Percentiles rank a stretch among this genome's conserved stretches.
Conservation (phyloP, 2,113 vertebrate species). For the Callospermophilus lateralis region DNA sequence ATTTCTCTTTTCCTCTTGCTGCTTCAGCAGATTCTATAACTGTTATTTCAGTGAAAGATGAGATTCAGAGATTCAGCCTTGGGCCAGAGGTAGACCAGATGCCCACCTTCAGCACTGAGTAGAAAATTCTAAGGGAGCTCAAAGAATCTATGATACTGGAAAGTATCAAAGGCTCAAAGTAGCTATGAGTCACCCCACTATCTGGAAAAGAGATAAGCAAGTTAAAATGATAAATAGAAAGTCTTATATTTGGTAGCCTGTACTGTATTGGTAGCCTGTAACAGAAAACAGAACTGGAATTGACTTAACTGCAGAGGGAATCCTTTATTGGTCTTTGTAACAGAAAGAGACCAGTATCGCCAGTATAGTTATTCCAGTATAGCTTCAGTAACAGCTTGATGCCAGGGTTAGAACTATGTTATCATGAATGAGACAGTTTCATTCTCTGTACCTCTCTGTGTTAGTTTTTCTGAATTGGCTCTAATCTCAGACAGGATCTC, state of each 20-base stretch:
- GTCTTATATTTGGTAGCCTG: background rate
- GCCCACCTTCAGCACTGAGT: background rate
- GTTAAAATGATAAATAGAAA: background rate
- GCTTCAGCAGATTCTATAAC: background rate
- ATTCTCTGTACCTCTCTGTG: background rate
- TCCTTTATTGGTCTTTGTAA: background rate
- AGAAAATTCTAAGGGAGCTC: background rate
- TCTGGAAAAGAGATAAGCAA: background rate
- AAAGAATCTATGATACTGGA: background rate
- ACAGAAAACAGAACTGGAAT: background rate
- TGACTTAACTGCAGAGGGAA: background rate
- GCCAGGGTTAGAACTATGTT: background rate
- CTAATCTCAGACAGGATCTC: background rate
- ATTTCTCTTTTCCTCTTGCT: background rate
- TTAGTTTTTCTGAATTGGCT: background rate
- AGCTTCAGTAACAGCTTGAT: background rate
- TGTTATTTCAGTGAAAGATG: background rate
- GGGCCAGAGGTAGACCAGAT: constrained; percentile 3
- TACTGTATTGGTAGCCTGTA: background rate
- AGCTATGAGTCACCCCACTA: background rate
- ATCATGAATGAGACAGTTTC: too few relatives aligned
- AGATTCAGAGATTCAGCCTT: background rate
- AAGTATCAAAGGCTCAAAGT: too few relatives aligned
- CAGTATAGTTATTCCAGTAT: background rate
- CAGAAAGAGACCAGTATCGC: background rate